Percentiles rank a stretch among this genome's conserved stretches.
phyloP scores from a whole-genome alignment of 2,888 invertebrate species.

The Mycogona germanica region DNA sequence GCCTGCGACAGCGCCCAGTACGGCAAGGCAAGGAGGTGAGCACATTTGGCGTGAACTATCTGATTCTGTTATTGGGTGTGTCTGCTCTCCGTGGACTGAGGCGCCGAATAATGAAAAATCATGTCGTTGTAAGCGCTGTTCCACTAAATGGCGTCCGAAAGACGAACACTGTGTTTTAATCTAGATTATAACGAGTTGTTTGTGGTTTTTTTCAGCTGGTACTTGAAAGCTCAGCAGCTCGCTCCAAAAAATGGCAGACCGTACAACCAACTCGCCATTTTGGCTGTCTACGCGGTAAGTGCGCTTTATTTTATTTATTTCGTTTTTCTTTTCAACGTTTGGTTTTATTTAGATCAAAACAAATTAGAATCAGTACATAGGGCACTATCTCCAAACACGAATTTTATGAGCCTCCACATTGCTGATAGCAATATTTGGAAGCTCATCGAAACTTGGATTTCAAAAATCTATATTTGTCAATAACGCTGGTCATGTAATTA shows the following conservation, averaged over 20 bases:
- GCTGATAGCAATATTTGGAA: no score
- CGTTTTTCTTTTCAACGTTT: neutral
- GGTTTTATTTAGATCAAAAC: neutral
- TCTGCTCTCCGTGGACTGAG: neutral
- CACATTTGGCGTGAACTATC: slow-evolving; percentile 22
- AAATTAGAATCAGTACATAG: no score
- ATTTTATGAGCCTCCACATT: no score
- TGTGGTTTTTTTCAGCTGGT: slow-evolving; percentile 59
- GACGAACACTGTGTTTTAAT: slow-evolving; percentile 25
- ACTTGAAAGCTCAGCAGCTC: slow-evolving; percentile 82
- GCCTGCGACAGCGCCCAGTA: slow-evolving; percentile 68
- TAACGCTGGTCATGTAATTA: no score
- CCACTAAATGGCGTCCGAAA: no score
- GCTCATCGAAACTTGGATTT: no score
- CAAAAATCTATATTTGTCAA: no score
- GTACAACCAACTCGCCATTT: slow-evolving; percentile 85
- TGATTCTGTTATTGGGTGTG: neutral
- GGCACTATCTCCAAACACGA: no score
- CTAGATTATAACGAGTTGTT: no score
- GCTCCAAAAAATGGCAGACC: slow-evolving; percentile 92
- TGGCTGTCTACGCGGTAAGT: slow-evolving; percentile 50
- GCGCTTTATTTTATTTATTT: no score
- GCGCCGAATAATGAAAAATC: no score
- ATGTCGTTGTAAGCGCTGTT: neutral
- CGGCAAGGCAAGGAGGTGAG: slow-evolving; percentile 57